Evolutionary conservation across 2,113 vertebrate species (phyloP).

Genomic region (Semicossyphus pulcher): DNA sequence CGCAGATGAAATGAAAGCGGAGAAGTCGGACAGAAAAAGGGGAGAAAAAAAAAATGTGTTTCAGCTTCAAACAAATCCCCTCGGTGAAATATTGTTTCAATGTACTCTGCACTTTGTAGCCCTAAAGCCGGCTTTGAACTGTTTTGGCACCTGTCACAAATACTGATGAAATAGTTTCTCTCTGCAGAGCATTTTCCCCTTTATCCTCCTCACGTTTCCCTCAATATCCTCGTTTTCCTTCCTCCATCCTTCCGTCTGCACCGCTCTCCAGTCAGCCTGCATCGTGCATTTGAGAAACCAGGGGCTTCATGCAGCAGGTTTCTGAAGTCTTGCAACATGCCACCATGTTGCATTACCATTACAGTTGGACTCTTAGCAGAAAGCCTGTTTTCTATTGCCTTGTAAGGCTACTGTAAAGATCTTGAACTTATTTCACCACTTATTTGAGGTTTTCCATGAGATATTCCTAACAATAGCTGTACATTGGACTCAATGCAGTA

Average conservation of each 20-base stretch:
- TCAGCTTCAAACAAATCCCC: conserved; percentile 65
- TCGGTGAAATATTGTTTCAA: conserved; percentile 67
- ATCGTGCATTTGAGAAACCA: conserved; percentile 2
- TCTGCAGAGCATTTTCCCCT: conserved; percentile 34
- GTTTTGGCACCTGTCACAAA: conserved; percentile 75
- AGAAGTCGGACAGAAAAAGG: conserved; percentile 37
- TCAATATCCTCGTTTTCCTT: conserved; percentile 7
- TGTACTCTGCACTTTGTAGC: conserved; percentile 67
- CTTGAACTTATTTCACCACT: not conserved
- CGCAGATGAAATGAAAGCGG: conserved; percentile 51
- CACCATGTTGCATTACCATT: not conserved
- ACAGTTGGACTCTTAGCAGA: not conserved
- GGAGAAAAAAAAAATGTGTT: conserved; percentile 10
- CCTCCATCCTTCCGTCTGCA: conserved; percentile 19
- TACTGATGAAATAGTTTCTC: conserved; percentile 63
- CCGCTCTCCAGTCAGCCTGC: conserved; percentile 1
- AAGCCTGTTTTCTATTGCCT: not conserved
- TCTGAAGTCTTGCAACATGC: conserved; percentile 20
- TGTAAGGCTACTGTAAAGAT: not conserved
- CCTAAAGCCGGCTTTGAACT: conserved; percentile 64
- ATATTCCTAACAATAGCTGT: not conserved
- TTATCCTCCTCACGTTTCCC: conserved; percentile 15
- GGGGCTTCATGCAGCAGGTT: not conserved
- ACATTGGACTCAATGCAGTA: conserved; percentile 7
- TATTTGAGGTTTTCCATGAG: not conserved